phyloP scores from a whole-genome alignment of 1,140 invertebrate genomes.

The Cotesia typhae region DNA sequence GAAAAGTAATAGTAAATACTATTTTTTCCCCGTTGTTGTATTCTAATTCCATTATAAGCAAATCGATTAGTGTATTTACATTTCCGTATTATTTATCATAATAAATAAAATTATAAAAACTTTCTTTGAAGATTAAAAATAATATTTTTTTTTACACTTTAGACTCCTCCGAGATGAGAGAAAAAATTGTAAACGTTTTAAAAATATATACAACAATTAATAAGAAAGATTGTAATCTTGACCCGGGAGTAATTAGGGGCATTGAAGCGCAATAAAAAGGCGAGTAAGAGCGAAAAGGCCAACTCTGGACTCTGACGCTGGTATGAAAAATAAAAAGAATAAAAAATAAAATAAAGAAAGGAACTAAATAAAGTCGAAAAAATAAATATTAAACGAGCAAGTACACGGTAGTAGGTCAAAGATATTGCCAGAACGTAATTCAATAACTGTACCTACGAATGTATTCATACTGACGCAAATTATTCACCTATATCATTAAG shows the following conservation, averaged over 20 bases:
- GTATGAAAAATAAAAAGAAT: constrained; percentile 6
- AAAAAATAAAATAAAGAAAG: constrained; percentile 4
- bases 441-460: constrained; percentile 30
- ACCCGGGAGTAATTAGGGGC: constrained; percentile 24
- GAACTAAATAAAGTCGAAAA: constrained; percentile 25
- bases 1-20: too few species aligned
- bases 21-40: not conserved
- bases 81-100: not conserved
- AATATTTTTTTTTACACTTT: too few species aligned
- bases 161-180: not conserved
- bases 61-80: constrained; percentile 25
- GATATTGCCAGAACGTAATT: constrained; percentile 27
- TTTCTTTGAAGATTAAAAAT: too few species aligned
- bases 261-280: constrained; percentile 16
- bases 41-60: constrained; percentile 30
- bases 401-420: constrained; percentile 21
- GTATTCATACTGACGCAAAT: constrained; percentile 7
- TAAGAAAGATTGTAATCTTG: constrained; percentile 16
- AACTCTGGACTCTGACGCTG: too few species aligned
- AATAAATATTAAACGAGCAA: constrained; percentile 9
- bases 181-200: constrained; percentile 8
- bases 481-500: constrained; percentile 4
- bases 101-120: too few species aligned
- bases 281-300: constrained; percentile 2
- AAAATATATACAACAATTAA: not conserved